Evolutionary conservation across 1,140 invertebrate species (phyloP).

Genomic region (Zaprionus kolodkinae): DNA sequence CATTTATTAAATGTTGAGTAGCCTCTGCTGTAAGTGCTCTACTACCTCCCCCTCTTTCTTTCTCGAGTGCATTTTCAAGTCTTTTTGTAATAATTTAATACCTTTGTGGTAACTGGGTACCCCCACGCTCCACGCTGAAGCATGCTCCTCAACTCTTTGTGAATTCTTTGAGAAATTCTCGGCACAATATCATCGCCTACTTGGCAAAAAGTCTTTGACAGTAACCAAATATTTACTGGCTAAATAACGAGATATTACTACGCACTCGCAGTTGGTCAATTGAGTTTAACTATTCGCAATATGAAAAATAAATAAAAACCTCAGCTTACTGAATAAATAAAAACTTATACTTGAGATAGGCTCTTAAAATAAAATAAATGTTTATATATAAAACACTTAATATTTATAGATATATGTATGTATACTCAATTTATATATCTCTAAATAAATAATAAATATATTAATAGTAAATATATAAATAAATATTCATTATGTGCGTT

Average conservation of each 20-base stretch:
- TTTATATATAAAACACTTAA: too few relatives aligned
- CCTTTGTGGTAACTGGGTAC: constrained; percentile 48
- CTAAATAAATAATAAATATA: too few relatives aligned
- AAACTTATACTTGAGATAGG: too few relatives aligned
- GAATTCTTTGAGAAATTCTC: constrained; percentile 26
- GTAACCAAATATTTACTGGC: constrained; percentile 4
- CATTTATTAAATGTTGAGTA: constrained; percentile 41
- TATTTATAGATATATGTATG: too few relatives aligned
- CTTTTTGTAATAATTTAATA: constrained; percentile 69
- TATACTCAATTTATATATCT: too few relatives aligned
- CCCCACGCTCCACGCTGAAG: constrained; percentile 23
- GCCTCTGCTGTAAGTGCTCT: constrained; percentile 27
- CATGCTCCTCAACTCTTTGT: constrained; percentile 45
- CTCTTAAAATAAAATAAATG: too few relatives aligned
- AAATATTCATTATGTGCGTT: too few relatives aligned
- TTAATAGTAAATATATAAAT: too few relatives aligned
- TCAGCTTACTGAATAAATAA: too few relatives aligned
- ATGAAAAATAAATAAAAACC: too few relatives aligned
- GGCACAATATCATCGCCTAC: constrained; percentile 11
- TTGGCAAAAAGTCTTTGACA: constrained; percentile 8
- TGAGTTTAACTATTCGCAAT: background rate
- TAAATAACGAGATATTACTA: constrained; percentile 3
- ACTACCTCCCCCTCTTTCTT: background rate
- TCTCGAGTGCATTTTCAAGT: constrained; percentile 36
- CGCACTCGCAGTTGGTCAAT: background rate